Evolutionary conservation across 2,888 invertebrate genomes (phyloP), one percentile per base, ranked within the genome.

Genomic region (Eupelmus urozonus): DNA sequence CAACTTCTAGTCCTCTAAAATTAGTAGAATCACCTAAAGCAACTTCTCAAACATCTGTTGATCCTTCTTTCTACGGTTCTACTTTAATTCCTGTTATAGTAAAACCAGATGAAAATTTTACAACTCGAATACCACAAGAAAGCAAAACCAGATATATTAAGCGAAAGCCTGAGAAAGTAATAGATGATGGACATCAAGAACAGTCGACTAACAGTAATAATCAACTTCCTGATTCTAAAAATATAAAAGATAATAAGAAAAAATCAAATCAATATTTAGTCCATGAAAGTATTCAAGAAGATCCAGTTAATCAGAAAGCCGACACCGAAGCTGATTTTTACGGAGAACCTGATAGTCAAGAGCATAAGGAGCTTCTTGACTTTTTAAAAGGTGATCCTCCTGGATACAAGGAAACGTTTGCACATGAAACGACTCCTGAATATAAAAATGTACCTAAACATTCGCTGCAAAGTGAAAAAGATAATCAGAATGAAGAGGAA

Each of bases 321-420:
- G 51, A 65, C 3, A 34, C 51, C 3, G 57, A 34, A 27, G 70
- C 63, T 1, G 29, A 60, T 13, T 53, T 55, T 51, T 66, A 76
- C 11, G 34, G 53, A 1, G 40, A 27, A 16, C 40, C 74, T 5
- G 57, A 57, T 20, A 53, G 65, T 90, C 91, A 92, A 55, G 84
- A 89, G 9, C 91, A 78, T 93, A 80, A 87, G 88, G 76, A 76
- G 4, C 34, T 80, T 1, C 13, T 11, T 25, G 78, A 81, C 0
- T 78, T 80, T 49, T 62, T 84, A 13, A 73, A 82, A 4, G 78
- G 82, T 0, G 84, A 87, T 60, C 82, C 84, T 2, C 82, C 85
- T 0, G 83, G 83, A 20, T 81, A 76, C 18, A 49, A 65, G 81
- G 83, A 84, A 75, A 76, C 82, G 27, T 82, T 82, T 53, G 11